phyloP scores from a whole-genome alignment of 2,888 invertebrate genomes.

The Paralinhomoeus sp. region DNA sequence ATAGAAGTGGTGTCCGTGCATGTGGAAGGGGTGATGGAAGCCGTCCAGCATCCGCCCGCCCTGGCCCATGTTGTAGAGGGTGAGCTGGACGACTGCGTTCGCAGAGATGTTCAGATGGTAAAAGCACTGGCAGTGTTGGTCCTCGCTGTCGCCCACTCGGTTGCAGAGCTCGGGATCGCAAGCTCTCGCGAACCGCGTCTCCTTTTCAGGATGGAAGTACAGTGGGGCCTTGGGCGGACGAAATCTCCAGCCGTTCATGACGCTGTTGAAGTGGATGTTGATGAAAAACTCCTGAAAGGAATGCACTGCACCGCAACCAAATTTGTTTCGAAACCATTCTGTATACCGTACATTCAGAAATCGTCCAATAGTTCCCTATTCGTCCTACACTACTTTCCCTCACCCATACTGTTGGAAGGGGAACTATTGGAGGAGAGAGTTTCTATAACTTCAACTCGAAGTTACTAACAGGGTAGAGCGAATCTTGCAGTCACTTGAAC shows the following conservation, averaged over 20 bases:
- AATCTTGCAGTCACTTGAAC: too few species aligned
- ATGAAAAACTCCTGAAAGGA: slow-evolving; percentile 14
- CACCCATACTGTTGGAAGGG: too few species aligned
- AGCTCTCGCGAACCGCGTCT: slow-evolving; percentile 9
- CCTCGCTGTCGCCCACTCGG: slow-evolving; percentile 7
- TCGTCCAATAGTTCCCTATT: too few species aligned
- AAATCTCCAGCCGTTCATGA: slow-evolving; percentile 16
- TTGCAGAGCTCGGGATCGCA: slow-evolving; percentile 7
- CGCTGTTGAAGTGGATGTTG: slow-evolving; percentile 20
- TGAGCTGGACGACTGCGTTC: slow-evolving; percentile 16
- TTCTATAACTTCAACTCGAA: too few species aligned
- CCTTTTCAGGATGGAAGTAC: slow-evolving; percentile 13
- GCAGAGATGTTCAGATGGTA: slow-evolving; percentile 14
- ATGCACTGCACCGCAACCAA: too few species aligned
- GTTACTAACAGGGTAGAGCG: too few species aligned
- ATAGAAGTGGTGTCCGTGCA: slow-evolving; percentile 19
- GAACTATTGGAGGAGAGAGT: too few species aligned
- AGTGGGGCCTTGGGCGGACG: slow-evolving; percentile 15
- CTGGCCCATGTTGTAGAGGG: slow-evolving; percentile 19
- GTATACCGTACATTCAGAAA: too few species aligned
- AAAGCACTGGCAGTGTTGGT: slow-evolving; percentile 16
- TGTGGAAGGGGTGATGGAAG: slow-evolving; percentile 18
- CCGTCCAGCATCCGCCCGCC: slow-evolving; percentile 13
- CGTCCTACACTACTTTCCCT: too few species aligned
- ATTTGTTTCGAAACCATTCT: too few species aligned